Base-by-base conservation (phyloP, 1,140 invertebrate species). In the Saxidomus purpurata region DNA sequence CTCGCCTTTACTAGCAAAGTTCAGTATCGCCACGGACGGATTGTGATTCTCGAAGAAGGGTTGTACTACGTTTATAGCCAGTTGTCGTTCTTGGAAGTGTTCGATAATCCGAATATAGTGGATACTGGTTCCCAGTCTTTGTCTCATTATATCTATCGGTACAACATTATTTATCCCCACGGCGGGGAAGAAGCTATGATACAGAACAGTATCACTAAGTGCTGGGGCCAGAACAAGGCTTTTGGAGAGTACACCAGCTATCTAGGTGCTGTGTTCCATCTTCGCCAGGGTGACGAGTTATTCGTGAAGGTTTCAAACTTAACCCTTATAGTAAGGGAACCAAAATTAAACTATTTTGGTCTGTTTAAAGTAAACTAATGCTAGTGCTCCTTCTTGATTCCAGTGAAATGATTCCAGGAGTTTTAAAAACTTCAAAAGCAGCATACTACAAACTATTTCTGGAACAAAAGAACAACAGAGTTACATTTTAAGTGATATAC, bases 251-350 rank as follows among this genome's bases (percentile, higher is more conserved):
- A 94, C 86, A 93, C 93, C 31, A 95, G 94, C 77, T 93, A 94
- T 83, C 69, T 95, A 17, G 94, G 94, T 3, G 94, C 94, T 38
- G 91, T 94, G 22, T 94, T 94, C 89, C 85, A 94, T 71, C 88
- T 95, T 6, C 76, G 94, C 22, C 90, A 92, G 43, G 90, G 91
- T 0, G 94, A 95, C 87, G 94, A 95, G 88, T 84, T 95, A 0
- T 94, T 94, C 82, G 93, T 95, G 25, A 94, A 95, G 74, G 94
- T 95, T 2, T 95, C 94, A 28, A 94, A 95, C 82, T 80, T 95
- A n/a, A 91, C 92, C 17, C 86, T 94, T 49, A 83, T 95, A 36
- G 91, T 92, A 0, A 61, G 86, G 1, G 93, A 94, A 40, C 93
- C 93, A 13, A 95, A 94, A 90, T 90, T 91, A 36, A 94, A 93